Evolutionary conservation across 2,888 invertebrate species (phyloP).

Genomic region (Papilio elwesi): DNA sequence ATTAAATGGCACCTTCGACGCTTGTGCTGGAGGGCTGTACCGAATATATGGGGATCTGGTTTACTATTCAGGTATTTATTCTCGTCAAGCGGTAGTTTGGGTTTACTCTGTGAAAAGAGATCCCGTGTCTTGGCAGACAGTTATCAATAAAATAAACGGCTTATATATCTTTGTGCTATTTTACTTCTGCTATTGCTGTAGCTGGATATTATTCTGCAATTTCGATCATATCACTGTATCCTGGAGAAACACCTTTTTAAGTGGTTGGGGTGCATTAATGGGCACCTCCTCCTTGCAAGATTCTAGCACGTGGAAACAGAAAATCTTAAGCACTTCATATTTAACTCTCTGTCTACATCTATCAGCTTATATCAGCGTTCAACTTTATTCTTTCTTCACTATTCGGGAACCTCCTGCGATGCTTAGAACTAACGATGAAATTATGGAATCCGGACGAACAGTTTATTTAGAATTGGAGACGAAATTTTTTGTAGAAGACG

Average conservation of each 20-base stretch:
- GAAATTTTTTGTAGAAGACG: constrained; percentile 61
- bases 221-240: constrained; percentile 56
- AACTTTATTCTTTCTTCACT: constrained; percentile 69
- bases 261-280: constrained; percentile 65
- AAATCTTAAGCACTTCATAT: constrained; percentile 61
- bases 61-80: constrained; percentile 68
- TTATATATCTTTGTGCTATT: constrained; percentile 65
- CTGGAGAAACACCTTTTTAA: constrained; percentile 54
- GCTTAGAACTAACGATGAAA: constrained; percentile 58
- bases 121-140: constrained; percentile 61
- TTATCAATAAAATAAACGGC: constrained; percentile 57
- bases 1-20: constrained; percentile 64
- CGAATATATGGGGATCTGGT: constrained; percentile 64
- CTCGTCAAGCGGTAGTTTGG: constrained; percentile 62
- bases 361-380: constrained; percentile 63
- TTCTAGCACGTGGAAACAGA: constrained; percentile 62
- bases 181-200: constrained; percentile 57
- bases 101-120: constrained; percentile 61
- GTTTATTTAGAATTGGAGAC: constrained; percentile 53
- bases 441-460: constrained; percentile 58
- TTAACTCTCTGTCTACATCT: constrained; percentile 63
- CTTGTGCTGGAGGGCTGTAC: constrained; percentile 67
- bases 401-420: constrained; percentile 61
- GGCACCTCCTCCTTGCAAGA: constrained; percentile 59
- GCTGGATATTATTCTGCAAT: constrained; percentile 57